A percentile compares a stretch with the other conserved stretches of the same genome.
phyloP scores from a whole-genome alignment of 2,888 invertebrate genomes.

The Brachylomia viminalis region DNA sequence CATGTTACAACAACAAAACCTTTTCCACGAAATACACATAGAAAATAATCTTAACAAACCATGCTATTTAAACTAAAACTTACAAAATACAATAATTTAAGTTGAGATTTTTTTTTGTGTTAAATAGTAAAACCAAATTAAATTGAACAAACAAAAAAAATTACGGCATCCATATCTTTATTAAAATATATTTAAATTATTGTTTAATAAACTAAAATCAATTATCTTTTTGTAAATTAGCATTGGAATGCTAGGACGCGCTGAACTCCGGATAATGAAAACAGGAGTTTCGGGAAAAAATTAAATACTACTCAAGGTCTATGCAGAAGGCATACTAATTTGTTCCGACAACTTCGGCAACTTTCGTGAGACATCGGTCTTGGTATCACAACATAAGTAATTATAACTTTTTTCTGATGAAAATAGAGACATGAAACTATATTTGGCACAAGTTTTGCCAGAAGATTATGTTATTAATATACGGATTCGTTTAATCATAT shows the following conservation, averaged over 20 bases:
- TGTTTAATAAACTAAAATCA: constrained; percentile 5
- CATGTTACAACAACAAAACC: no score
- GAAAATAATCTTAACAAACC: no score
- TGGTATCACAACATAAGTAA: constrained; percentile 13
- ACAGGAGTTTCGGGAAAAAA: constrained; percentile 35
- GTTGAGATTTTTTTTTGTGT: no score
- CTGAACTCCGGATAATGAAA: constrained; percentile 39
- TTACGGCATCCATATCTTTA: no score
- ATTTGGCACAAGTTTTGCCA: constrained; percentile 30
- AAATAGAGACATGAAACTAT: constrained; percentile 27
- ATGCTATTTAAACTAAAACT: no score
- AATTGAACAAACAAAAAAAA: no score
- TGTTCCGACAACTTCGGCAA: constrained; percentile 41
- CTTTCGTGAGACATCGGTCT: constrained; percentile 28
- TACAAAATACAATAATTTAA: no score
- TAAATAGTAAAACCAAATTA: no score
- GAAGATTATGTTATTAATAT: constrained; percentile 44
- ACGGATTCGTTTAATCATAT: constrained; percentile 16
- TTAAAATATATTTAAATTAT: no score
- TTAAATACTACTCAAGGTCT: constrained; percentile 23
- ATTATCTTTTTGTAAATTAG: constrained; percentile 22
- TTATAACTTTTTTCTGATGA: constrained; percentile 53
- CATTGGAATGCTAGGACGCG: constrained; percentile 16
- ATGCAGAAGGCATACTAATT: constrained; percentile 56
- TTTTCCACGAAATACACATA: no score